Percentiles rank a stretch among this genome's conserved stretches.
These are phyloP conservation scores for Spilogale gracilis DNA, from an alignment of 2,113 vertebrate genomes.

Conservation along the genomic window DNA sequence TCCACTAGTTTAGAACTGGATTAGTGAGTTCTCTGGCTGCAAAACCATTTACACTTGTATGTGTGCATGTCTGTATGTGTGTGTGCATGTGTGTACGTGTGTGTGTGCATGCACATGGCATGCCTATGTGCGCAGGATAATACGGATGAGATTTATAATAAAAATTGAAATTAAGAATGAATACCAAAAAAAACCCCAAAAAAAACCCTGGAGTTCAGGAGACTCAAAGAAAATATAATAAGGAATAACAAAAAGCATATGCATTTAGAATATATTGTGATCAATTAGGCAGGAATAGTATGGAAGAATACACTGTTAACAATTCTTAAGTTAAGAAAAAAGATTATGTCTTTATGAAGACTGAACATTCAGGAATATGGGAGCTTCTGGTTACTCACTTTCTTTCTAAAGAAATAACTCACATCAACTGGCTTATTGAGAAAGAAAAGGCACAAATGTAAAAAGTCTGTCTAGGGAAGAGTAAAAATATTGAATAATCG, in stretches of 20 bases:
- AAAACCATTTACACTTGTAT: neutral
- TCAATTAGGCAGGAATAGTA: neutral
- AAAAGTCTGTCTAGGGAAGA: neutral
- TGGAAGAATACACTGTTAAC: neutral
- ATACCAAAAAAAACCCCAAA: neutral
- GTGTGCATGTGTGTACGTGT: fast-evolving
- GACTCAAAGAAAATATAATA: conserved; percentile 28
- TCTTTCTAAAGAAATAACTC: neutral
- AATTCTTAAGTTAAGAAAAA: neutral
- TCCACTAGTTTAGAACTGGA: neutral
- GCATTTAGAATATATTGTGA: neutral
- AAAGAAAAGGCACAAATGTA: neutral
- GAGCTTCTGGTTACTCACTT: neutral
- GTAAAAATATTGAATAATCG: neutral
- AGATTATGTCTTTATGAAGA: neutral
- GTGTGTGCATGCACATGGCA: too few species aligned
- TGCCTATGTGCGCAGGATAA: neutral
- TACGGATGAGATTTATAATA: neutral
- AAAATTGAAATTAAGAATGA: neutral
- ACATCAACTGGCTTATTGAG: neutral
- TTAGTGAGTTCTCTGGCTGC: neutral
- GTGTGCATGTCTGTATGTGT: neutral
- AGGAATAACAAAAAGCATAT: neutral
- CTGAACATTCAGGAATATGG: neutral
- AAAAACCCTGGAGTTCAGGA: neutral